These are phyloP conservation scores for Microtus pennsylvanicus DNA, from an alignment of 2,113 vertebrate genomes.

Conservation along the genomic window DNA sequence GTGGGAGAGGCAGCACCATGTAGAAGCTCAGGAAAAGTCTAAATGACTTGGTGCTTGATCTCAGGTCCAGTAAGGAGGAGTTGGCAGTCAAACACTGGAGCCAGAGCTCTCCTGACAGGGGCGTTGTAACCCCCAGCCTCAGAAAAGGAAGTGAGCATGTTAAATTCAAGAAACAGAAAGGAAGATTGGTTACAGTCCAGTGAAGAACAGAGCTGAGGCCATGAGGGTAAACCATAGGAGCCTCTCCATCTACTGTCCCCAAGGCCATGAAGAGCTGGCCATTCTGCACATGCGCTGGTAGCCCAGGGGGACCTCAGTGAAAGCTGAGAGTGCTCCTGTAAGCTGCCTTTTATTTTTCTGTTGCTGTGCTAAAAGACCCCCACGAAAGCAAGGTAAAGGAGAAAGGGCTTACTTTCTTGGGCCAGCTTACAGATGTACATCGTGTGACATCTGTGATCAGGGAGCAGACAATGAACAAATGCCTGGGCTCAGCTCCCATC, in stretches of 20 bases:
- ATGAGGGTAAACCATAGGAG: accelerated
- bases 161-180: neutral
- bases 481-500: neutral
- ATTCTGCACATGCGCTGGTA: accelerated
- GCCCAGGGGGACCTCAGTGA: neutral
- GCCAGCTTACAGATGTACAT: neutral
- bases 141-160: neutral
- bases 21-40: neutral
- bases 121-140: accelerated
- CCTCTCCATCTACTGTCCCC: accelerated
- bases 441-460: neutral
- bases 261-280: accelerated
- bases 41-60: accelerated
- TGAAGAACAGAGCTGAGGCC: no score
- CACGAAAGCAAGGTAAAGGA: no score
- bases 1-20: no score
- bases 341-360: neutral
- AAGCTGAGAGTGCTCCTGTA: neutral
- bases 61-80: accelerated
- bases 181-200: neutral
- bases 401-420: no score
- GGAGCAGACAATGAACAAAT: neutral
- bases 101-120: no score
- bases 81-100: accelerated
- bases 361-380: neutral